Conservation (phyloP, 2,888 invertebrate genomes). For the Trichacis sp. region DNA sequence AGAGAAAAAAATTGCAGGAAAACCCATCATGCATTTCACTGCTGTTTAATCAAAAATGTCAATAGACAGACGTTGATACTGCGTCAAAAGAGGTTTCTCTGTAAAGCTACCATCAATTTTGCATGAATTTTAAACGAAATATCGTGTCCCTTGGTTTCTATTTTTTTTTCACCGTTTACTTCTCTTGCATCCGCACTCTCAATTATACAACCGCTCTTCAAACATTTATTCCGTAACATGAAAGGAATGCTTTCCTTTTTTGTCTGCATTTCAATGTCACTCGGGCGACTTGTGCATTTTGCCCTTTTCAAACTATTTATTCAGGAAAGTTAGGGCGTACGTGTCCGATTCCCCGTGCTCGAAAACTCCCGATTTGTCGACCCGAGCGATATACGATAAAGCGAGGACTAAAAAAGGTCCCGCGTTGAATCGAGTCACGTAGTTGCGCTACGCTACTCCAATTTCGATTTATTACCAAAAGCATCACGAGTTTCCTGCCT, state of each 20-base stretch:
- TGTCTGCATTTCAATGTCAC: constrained; percentile 33
- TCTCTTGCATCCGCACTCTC: constrained; percentile 18
- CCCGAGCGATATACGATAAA: constrained; percentile 17
- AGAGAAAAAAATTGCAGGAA: no score
- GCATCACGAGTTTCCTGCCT: constrained; percentile 10
- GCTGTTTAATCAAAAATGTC: no score
- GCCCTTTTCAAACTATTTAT: constrained; percentile 30
- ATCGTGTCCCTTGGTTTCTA: constrained; percentile 18
- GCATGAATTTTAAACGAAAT: neutral
- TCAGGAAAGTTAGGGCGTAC: constrained; percentile 32
- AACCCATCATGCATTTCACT: no score
- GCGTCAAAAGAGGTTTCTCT: neutral
- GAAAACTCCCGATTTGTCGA: constrained; percentile 31
- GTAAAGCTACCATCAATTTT: neutral
- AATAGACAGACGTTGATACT: neutral
- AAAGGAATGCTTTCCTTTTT: constrained; percentile 18
- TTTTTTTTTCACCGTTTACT: constrained; percentile 17
- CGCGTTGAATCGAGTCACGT: constrained; percentile 19
- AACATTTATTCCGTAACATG: constrained; percentile 25
- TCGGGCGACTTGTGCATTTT: constrained; percentile 28
- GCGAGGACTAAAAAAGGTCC: neutral
- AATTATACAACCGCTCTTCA: constrained; percentile 12
- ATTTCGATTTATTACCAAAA: constrained; percentile 31
- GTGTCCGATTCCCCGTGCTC: constrained; percentile 20
- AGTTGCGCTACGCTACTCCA: constrained; percentile 11